These are phyloP conservation scores for Apodemia mormo DNA, from an alignment of 2,888 invertebrate genomes.

Conservation along the genomic window DNA sequence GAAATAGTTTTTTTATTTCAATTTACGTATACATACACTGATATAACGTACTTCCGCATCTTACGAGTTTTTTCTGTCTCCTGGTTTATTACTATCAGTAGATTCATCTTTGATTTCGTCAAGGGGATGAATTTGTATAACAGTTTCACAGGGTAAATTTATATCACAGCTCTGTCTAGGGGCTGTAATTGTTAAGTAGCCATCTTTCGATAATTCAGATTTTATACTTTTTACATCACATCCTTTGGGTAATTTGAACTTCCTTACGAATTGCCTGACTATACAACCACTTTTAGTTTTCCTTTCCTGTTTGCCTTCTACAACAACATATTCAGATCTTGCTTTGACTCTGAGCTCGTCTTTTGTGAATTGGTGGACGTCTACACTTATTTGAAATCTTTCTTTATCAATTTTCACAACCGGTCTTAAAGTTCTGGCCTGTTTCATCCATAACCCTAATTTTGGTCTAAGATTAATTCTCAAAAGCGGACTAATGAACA, in stretches of 20 bases:
- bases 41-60: neutral
- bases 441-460: slow-evolving; percentile 41
- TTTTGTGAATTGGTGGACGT: slow-evolving; percentile 55
- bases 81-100: neutral
- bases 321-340: slow-evolving; percentile 54
- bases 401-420: slow-evolving; percentile 56
- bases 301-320: slow-evolving; percentile 69
- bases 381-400: slow-evolving; percentile 58
- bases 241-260: slow-evolving; percentile 62
- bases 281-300: slow-evolving; percentile 52
- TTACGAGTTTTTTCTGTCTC: neutral
- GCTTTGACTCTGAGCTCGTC: slow-evolving; percentile 67
- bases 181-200: slow-evolving; percentile 59
- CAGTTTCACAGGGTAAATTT: slow-evolving; percentile 48
- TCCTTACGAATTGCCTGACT: slow-evolving; percentile 57
- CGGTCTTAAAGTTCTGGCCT: slow-evolving; percentile 49
- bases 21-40: too few species aligned
- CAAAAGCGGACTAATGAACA: neutral
- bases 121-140: slow-evolving; percentile 44
- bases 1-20: too few species aligned
- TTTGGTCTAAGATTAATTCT: slow-evolving; percentile 38
- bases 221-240: slow-evolving; percentile 53
- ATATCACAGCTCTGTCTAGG: slow-evolving; percentile 46
- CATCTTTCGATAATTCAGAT: slow-evolving; percentile 53
- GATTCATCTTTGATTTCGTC: slow-evolving; percentile 28